Evolutionary conservation across 2,797 vertebrate genomes (phyloP), one percentile per base, ranked within the genome.

Genomic region (Ctenopoma kingsleyae): DNA sequence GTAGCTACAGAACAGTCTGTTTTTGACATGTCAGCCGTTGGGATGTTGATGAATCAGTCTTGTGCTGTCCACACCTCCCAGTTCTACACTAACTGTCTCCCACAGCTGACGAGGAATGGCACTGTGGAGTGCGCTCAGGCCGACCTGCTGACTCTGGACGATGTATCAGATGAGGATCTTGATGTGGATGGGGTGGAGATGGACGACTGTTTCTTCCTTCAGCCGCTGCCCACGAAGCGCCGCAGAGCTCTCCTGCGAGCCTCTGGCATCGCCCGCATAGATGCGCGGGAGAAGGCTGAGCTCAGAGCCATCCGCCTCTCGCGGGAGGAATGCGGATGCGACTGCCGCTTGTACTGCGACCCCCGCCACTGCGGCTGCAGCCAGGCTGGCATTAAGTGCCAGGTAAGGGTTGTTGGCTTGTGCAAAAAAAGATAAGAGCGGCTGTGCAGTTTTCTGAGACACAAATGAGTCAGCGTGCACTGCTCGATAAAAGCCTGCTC

Each of bases 321-420:
- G 0, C 92, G 97, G 15, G 97, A 98, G 87, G 97, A 98, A 58
- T 98, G 97, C 10, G 97, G 97, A 62, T 98, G 97, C 32, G 96
- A 98, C 89, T 99, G 98, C 83, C 96, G 97, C 41, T 88, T 98
- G 41, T 98, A 97, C 87, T 99, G 98, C 66, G 97, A 98, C 85
- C 98, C 98, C 0, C 96, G 96, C 47, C 96, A 95, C 32, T 99
- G 98, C 16, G 96, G 96, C 91, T 99, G 98, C 92, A 98, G 97
- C 91, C 97, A 97, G 92, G 97, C 97, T 0, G 97, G 97, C 17
- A 98, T 98, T 48, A 98, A 98, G 80, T 98, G 97, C 91, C 97
- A 99, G 96, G 97, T 98, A 81, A 90, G 89, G 69, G 22, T 30
- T 9, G 61, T n/a, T 40, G 30, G 56, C 32, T 47, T 1, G 50